Conservation (phyloP, 35 echinoderm and acorn worm genomes). For the Apostichopus parvimensis region DNA sequence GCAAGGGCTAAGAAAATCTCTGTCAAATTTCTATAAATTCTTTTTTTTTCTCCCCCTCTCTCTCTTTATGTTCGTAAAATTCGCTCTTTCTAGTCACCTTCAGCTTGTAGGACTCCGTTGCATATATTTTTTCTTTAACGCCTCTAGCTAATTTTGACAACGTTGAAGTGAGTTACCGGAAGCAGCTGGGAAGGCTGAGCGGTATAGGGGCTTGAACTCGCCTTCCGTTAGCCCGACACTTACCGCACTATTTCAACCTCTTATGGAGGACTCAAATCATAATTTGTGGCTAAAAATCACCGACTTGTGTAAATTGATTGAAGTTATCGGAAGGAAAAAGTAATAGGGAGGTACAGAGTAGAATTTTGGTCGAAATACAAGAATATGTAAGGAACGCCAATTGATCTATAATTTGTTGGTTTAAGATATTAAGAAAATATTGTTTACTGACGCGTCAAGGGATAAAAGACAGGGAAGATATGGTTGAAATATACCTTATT, state of each 20-base stretch:
- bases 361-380: neutral
- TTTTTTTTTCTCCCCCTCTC: no score
- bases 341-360: neutral
- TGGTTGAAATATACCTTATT: no score
- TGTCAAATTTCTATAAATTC: no score
- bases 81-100: neutral
- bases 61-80: neutral
- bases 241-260: neutral
- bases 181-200: constrained; percentile 6
- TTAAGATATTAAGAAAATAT: constrained; percentile 21
- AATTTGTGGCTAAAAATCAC: constrained; percentile 1
- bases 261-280: constrained; percentile 3
- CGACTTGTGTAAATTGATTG: constrained; percentile 30
- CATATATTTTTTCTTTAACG: neutral
- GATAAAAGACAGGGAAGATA: neutral
- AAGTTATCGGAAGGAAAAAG: neutral
- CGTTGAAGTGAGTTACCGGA: neutral
- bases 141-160: neutral
- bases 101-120: neutral
- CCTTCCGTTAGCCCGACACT: constrained; percentile 17
- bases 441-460: neutral
- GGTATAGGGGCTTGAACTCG: neutral
- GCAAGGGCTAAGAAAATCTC: no score
- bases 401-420: constrained; percentile 4
- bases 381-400: neutral